Evolutionary conservation across 2,113 vertebrate species (phyloP), one percentile per base, ranked within the genome.

Genomic region (Pelmatolapia mariae): DNA sequence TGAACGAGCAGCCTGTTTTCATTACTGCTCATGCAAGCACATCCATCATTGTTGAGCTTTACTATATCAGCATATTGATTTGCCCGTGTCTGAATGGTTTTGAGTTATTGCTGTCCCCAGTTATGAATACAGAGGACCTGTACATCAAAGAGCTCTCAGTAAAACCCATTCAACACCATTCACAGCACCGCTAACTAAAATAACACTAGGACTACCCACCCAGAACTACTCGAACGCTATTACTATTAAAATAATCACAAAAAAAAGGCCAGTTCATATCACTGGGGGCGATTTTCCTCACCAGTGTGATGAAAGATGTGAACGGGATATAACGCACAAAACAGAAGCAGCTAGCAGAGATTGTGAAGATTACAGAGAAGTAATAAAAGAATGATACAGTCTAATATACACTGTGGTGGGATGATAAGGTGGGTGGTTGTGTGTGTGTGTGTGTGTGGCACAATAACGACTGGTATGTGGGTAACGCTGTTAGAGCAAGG

Each of bases 381-480:
- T 84, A 85, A 86, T 63, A 81, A 71, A 80, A 81, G 86, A 87
- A 91, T 89, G 45, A 90, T 57, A 16, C 13, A 4, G 84, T 43
- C 8, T 73, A 78, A 85, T 76, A 71, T 82, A 73, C 61, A 59
- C 50, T 61, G 36, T 8, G 24, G 79, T 68, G 63, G 88, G 84
- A 87, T 85, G 56, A 63, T 66, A 24, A 43, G 38, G 87, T 87
- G n/a, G 50, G 88, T 86, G 92, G 36, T 22, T 53, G 36, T 76
- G 68, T 86, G 91, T 84, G 83, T 87, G 45, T n/a, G n/a, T n/a
- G 43, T 15, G 56, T 56, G 81, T 38, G 83, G 82, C 57, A 87
- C 78, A 83, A 89, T 93, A 91, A 87, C 11, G 50, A 84, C 80
- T 78, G 87, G 84, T 90, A 85, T 89, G 84, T 87, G 83, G 87